Base-by-base conservation (phyloP, 2,888 invertebrate genomes). In the Scelioninae gen. 2 region DNA sequence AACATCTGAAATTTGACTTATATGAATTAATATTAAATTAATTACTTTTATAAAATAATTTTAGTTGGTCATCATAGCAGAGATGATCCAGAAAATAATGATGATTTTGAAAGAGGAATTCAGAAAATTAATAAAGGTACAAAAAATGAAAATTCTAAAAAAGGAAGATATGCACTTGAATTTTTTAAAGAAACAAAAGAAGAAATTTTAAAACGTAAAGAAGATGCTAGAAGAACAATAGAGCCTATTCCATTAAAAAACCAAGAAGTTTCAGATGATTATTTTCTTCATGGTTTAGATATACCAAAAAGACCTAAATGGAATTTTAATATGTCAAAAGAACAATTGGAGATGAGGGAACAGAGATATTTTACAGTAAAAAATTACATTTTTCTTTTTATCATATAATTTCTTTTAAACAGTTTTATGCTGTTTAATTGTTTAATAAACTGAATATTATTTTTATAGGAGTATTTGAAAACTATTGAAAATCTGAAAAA, bases 271-370 rank as follows among this genome's bases (percentile, higher is more conserved):
- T 88, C 91, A 9, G 89, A 89, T 10, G 88, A 90, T 41, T 94
- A 90, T 85, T 96, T 93, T 82, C 90, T 91, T 0, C 80, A 87
- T 0, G 91, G 90, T 3, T 86, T 94, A 39, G 90, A 92, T 75
- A 94, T 96, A 85, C 97, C 97, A 0, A 92, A 92, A 78, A 87
- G 97, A 68, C 97, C 97, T 0, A 87, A 90, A 0, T 98, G 97
- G 97, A 90, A 92, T 80, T 93, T 91, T 81, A 88, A 87, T n/a
- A 91, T 94, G 90, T 88, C 90, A 0, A 91, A 91, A 39, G 91
- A 91, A 4, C 88, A 91, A 64, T 85, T 97, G 6, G 94, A 96
- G 74, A 89, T 90, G 1, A 91, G 90, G 81, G 97, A 97, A 82
- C 92, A 95, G 81, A 90, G 89, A 81, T 96, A 96, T 87, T 96